phyloP scores from a whole-genome alignment of 2,113 vertebrate genomes.

The Oxygymnocypris stewartii region DNA sequence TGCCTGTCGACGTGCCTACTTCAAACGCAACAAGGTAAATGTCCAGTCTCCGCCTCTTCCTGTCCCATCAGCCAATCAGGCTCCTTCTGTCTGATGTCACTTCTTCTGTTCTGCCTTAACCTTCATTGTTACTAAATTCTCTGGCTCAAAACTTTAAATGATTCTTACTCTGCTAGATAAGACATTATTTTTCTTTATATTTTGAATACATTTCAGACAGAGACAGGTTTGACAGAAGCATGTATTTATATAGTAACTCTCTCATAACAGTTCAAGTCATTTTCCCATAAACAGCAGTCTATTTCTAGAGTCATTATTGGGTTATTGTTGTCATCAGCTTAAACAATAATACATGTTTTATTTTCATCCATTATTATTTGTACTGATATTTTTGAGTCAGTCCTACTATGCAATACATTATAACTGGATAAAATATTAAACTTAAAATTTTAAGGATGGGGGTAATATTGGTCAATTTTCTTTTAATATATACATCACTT shows the following conservation, averaged over 20 bases:
- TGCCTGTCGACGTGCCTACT: slow-evolving; percentile 97
- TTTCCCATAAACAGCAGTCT: neutral
- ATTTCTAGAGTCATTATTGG: neutral
- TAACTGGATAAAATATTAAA: neutral
- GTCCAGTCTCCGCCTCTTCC: neutral
- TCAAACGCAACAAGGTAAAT: slow-evolving; percentile 99
- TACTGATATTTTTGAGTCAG: neutral
- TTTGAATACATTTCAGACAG: neutral
- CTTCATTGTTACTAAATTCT: slow-evolving; percentile 38
- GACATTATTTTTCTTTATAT: neutral
- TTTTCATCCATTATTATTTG: neutral
- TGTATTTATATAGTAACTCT: neutral
- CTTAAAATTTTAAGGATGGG: neutral
- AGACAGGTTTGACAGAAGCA: neutral
- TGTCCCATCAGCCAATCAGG: slow-evolving; percentile 23
- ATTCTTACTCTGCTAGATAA: neutral
- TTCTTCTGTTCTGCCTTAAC: slow-evolving; percentile 54
- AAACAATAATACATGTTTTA: neutral
- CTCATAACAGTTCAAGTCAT: neutral
- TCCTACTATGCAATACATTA: neutral
- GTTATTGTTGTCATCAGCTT: neutral
- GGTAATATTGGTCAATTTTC: neutral
- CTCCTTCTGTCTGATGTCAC: slow-evolving; percentile 48
- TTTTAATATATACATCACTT: neutral
- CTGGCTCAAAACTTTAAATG: neutral